Percentiles rank a stretch among this genome's conserved stretches.
Evolutionary conservation across 2,113 vertebrate genomes (phyloP).

Genomic region (Saiga tatarica): DNA sequence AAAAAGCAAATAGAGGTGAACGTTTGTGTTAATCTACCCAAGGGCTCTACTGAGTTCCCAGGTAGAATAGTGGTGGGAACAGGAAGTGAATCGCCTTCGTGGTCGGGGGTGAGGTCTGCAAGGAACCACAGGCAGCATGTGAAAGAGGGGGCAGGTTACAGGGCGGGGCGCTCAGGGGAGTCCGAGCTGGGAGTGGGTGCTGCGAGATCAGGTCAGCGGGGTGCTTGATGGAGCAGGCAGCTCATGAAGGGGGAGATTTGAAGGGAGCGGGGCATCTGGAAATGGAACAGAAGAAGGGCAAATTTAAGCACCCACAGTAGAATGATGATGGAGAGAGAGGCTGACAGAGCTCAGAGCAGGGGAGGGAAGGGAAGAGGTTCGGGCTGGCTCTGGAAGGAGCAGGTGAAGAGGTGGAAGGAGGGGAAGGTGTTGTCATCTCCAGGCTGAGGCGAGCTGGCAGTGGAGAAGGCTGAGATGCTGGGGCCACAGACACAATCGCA

Average conservation of each 20-base stretch:
- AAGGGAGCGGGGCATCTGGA: background rate
- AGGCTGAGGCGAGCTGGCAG: background rate
- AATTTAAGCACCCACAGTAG: background rate
- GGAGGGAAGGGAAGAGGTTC: background rate
- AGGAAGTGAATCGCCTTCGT: background rate
- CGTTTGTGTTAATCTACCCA: background rate
- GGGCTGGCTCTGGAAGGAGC: accelerated
- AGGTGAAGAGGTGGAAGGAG: background rate
- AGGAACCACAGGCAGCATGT: background rate
- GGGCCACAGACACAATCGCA: background rate
- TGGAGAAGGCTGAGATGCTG: background rate
- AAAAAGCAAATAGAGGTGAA: background rate
- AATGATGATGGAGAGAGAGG: background rate
- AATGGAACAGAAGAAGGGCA: background rate
- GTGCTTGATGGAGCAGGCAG: background rate
- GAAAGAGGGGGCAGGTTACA: background rate
- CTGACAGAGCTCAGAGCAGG: accelerated
- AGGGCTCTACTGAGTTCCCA: background rate
- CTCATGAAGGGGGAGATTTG: background rate
- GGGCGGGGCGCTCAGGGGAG: background rate
- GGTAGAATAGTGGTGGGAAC: background rate
- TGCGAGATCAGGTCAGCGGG: background rate
- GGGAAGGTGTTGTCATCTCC: accelerated
- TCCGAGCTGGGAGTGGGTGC: background rate
- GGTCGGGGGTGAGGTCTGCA: too few species aligned